Evolutionary conservation across 2,113 vertebrate species (phyloP), one percentile per base, ranked within the genome.

Genomic region (Mormyrus iriodes): DNA sequence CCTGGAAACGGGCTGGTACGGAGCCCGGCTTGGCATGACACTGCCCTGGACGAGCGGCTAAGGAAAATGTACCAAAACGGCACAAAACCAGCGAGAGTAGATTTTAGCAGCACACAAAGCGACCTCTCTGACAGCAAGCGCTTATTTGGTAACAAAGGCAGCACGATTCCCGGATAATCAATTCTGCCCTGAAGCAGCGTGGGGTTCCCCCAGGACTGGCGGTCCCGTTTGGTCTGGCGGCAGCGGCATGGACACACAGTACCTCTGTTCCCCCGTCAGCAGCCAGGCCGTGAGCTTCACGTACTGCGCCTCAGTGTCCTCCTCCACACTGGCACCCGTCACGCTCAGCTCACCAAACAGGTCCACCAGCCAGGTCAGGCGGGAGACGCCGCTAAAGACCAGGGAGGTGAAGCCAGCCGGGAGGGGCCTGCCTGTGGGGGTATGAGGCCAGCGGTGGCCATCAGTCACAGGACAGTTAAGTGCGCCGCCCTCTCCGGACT

Each of bases 311-410:
- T 95, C 94, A 69, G 94, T 91, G 39, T 94, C 93, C 31, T 97
- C 94, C 91, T 95, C 95, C 89, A 97, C 89, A 17, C 93, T 94
- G 19, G 97, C 97, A 24, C 94, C 95, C 1, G 93, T 94, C 1
- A 97, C 95, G 44, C 95, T 96, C 89, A 99, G 96, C 90, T 98
- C 95, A 39, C 98, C 98, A 0, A 99, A 99, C 89, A 99, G 95
- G 76, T 97, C 97, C 42, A 98, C 96, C 90, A 99, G 92, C 97
- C 98, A 99, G 0, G 97, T 97, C 84, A 99, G 95, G 7, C 97
- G 96, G 42, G 98, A 95, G 27, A 99, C 97, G 44, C 97, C 97
- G 3, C 96, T 97, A 93, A 99, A 99, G 0, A 97, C 91, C 0
- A 92, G 95, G 91, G 98, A 99, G 52, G 98, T 97, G 69, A 95